Conservation (phyloP, 2,888 invertebrate species). For the Odontothrips loti region DNA sequence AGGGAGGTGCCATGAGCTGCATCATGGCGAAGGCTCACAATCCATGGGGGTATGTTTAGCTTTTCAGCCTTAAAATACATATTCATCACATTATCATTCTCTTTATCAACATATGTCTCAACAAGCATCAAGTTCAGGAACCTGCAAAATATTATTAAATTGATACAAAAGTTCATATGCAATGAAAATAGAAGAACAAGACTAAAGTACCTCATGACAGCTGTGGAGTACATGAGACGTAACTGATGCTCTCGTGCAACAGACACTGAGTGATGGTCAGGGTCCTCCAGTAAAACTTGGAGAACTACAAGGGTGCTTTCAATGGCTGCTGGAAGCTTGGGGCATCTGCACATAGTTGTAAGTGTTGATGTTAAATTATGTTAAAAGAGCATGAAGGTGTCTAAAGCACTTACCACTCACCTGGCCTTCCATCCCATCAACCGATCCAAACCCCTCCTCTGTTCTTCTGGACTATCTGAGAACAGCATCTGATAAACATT, state of each 20-base stretch:
- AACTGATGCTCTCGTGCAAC: constrained; percentile 49
- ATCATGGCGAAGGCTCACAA: constrained; percentile 72
- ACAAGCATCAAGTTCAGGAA: constrained; percentile 61
- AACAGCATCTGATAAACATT: constrained; percentile 51
- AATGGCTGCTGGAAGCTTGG: constrained; percentile 56
- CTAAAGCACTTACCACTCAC: constrained; percentile 10
- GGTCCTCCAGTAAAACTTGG: constrained; percentile 50
- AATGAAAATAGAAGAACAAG: not conserved
- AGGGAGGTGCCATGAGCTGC: constrained; percentile 67
- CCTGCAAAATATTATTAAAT: constrained; percentile 45
- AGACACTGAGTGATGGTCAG: constrained; percentile 41
- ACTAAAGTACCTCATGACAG: constrained; percentile 36
- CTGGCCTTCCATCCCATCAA: constrained; percentile 44
- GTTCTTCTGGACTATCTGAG: constrained; percentile 43
- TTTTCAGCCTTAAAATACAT: constrained; percentile 58
- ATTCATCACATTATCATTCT: constrained; percentile 47
- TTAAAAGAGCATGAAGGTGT: not conserved
- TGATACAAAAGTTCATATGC: not conserved
- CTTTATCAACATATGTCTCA: constrained; percentile 48
- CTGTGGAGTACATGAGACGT: constrained; percentile 58
- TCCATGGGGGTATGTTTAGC: constrained; percentile 71
- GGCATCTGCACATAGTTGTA: constrained; percentile 45
- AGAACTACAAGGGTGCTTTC: constrained; percentile 58
- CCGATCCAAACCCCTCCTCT: constrained; percentile 49
- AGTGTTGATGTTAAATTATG: not conserved